Evolutionary conservation across 1,140 invertebrate genomes (phyloP).

Genomic region (Zaprionus tsacasi): DNA sequence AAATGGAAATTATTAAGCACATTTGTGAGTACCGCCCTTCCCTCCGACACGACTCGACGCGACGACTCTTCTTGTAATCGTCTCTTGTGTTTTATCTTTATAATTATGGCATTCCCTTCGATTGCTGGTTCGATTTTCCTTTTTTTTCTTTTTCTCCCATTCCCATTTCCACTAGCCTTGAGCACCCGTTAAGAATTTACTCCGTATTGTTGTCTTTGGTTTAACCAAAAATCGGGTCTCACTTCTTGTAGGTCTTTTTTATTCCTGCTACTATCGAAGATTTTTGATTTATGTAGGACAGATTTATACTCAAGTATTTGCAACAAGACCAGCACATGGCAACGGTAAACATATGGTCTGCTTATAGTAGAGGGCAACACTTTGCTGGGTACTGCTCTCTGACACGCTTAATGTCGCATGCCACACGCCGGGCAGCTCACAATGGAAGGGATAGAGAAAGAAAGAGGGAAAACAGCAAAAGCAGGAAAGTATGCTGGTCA

Average conservation of each 20-base stretch:
- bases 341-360: conserved; percentile 30
- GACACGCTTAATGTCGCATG: conserved; percentile 42
- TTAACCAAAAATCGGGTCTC: conserved; percentile 61
- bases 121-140: conserved; percentile 7
- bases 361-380: conserved; percentile 22
- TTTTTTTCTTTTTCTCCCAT: background rate
- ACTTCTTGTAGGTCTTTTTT: conserved; percentile 52
- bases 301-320: conserved; percentile 1
- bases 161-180: background rate
- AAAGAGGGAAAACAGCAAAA: background rate
- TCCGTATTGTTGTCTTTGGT: conserved; percentile 15
- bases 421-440: conserved; percentile 15
- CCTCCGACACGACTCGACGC: background rate
- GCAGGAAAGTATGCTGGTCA: background rate
- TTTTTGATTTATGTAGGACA: conserved; percentile 61
- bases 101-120: conserved; percentile 50
- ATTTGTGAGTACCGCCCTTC: background rate
- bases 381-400: conserved; percentile 4
- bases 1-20: conserved; percentile 38
- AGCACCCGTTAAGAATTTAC: conserved; percentile 42
- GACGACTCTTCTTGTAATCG: background rate
- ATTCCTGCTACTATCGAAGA: conserved; percentile 37
- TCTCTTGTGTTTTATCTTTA: conserved; percentile 21
- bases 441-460: background rate
- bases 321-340: conserved; percentile 19